Base-by-base conservation (phyloP, 1,140 invertebrate genomes). In the Drosophila triauraria region DNA sequence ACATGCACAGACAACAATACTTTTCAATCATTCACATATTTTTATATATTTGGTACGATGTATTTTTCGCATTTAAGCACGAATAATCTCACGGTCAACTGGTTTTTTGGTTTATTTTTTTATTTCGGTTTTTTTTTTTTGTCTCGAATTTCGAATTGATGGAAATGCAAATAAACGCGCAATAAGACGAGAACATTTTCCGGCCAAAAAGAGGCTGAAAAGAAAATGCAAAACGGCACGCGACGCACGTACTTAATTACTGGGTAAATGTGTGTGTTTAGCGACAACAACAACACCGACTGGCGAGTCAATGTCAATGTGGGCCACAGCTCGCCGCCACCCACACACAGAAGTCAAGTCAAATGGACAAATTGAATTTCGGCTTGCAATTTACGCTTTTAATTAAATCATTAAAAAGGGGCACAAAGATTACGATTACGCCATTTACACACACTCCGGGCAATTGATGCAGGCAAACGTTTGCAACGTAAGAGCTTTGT, bases 391-490 rank as follows among this genome's bases (percentile, higher is more conserved):
- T 88, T 84, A 75, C 74, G 81, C 80, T 78, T 78, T 88, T 84
- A 88, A 88, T 88, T 88, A 80, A 88, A 88, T 84, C 81, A 88
- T 88, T 90, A 78, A 84, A 80, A 68, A 68, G 67, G 84, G 84
- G 77, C 85, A 84, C 77, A 88, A 87, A 88, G 85, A 88, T 88
- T 88, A 88, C 85, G 85, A 90, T 90, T 88, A 88, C 84, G 84
- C 85, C 84, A 88, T 81, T 38, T 78, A 86, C 43, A 78, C 50
- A 43, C 50, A 59, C 38, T 38, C 4, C 67, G 43, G 43, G 44
- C 40, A 60, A 46, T 30, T 61, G 47, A 46, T 38, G 54, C 51
- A 47, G 13, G 20, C 43, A 25, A 38, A 5, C 13, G 13, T 3
- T 12, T 32, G 17, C 40, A 42, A 42, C 40, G 40, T 8, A n/a